These are phyloP conservation scores for Pardalotus punctatus DNA, from an alignment of 2,113 vertebrate genomes.

Conservation along the genomic window DNA sequence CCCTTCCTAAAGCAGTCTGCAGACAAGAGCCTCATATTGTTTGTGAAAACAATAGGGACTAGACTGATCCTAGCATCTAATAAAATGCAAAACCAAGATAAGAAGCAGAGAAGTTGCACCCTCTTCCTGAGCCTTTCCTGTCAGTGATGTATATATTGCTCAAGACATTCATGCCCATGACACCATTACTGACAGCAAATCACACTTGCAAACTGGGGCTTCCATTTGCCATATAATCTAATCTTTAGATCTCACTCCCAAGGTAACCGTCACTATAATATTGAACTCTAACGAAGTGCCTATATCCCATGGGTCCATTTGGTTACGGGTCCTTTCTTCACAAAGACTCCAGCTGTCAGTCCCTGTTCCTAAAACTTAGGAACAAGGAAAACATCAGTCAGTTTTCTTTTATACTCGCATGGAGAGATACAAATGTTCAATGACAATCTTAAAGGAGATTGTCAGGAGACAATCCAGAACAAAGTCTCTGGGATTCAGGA, in stretches of 20 bases:
- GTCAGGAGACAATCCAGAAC: neutral
- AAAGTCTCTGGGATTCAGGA: neutral
- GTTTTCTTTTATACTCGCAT: neutral
- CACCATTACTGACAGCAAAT: neutral
- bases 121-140: neutral
- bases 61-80: neutral
- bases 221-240: neutral
- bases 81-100: conserved; percentile 14
- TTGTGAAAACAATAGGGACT: neutral
- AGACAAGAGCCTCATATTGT: neutral
- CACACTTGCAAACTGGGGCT: neutral
- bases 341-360: neutral
- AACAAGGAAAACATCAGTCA: neutral
- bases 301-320: neutral
- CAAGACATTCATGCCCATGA: neutral
- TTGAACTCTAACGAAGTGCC: neutral
- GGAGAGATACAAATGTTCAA: neutral
- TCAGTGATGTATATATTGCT: neutral
- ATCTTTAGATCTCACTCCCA: neutral
- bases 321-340: neutral
- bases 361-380: neutral
- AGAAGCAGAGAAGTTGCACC: neutral
- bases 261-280: neutral
- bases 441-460: neutral
- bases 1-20: neutral